Percentiles rank a stretch among this genome's conserved stretches.
These are phyloP conservation scores for Aythya baeri DNA, from an alignment of 2,113 vertebrate species.

Conservation along the genomic window DNA sequence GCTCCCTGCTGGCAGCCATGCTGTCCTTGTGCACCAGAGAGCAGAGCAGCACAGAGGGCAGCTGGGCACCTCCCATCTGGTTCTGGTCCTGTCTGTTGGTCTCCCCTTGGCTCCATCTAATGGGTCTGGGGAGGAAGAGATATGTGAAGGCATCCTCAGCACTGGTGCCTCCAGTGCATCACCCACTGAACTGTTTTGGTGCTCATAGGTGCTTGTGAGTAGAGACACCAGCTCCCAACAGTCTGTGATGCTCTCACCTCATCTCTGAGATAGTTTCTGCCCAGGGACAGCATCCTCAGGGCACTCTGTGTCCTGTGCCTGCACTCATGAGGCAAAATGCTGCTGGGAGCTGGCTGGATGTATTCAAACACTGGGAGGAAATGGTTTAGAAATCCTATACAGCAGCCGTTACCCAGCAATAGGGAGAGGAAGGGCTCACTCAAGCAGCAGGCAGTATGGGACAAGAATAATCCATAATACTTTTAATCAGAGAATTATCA, in stretches of 20 bases:
- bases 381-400: not conserved
- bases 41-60: not conserved
- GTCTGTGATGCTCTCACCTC: not conserved
- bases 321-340: accelerated
- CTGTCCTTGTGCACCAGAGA: not conserved
- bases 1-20: accelerated
- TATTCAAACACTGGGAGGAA: not conserved
- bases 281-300: not conserved
- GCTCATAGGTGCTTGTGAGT: not conserved
- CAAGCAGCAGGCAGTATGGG: not conserved
- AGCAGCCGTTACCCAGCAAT: not conserved
- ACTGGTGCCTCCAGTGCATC: not conserved
- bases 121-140: not conserved
- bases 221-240: not conserved
- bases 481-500: not conserved
- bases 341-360: not conserved
- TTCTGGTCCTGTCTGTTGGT: not conserved
- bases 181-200: no score
- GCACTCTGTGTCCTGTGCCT: accelerated
- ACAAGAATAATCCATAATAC: not conserved
- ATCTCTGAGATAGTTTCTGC: not conserved
- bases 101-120: not conserved
- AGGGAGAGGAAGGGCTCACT: not conserved
- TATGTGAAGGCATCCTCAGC: not conserved
- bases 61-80: not conserved